Evolutionary conservation across 2,888 invertebrate species (phyloP).

Genomic region (Meloe dianella): DNA sequence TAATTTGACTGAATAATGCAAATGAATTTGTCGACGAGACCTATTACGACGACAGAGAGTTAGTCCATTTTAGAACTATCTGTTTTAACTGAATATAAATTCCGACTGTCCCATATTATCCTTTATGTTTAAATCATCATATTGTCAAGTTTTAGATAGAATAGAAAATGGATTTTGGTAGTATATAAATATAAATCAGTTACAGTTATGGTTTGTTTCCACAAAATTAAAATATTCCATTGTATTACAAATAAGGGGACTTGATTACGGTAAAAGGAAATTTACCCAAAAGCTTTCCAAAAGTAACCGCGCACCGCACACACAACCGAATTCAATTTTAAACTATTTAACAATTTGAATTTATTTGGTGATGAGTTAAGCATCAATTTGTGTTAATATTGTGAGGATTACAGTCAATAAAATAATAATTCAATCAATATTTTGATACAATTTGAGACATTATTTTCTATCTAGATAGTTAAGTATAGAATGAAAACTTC

Average conservation of each 20-base stretch:
- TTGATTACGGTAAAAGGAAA: neutral
- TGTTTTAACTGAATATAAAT: neutral
- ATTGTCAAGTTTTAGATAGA: slow-evolving; percentile 2
- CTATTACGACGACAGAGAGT: neutral
- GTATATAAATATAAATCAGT: neutral
- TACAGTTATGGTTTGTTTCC: slow-evolving; percentile 3
- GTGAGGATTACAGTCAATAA: neutral
- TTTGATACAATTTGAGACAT: too few species aligned
- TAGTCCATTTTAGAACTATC: neutral
- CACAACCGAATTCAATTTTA: neutral
- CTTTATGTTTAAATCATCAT: slow-evolving; percentile 1
- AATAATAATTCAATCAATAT: too few species aligned
- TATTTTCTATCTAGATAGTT: too few species aligned
- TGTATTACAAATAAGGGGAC: neutral
- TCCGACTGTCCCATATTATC: neutral
- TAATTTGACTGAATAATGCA: slow-evolving; percentile 25
- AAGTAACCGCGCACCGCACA: too few species aligned
- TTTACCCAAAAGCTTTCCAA: neutral
- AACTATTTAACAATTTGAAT: neutral
- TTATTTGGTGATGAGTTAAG: too few species aligned
- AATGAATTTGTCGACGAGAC: slow-evolving; percentile 18
- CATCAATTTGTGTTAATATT: neutral
- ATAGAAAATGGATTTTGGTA: slow-evolving; percentile 3
- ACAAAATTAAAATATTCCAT: neutral
- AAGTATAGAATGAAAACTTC: too few species aligned